A percentile compares a stretch with the other conserved stretches of the same genome.
Conservation (phyloP, 2,888 invertebrate genomes). For the Caenorhabditis japonica region DNA sequence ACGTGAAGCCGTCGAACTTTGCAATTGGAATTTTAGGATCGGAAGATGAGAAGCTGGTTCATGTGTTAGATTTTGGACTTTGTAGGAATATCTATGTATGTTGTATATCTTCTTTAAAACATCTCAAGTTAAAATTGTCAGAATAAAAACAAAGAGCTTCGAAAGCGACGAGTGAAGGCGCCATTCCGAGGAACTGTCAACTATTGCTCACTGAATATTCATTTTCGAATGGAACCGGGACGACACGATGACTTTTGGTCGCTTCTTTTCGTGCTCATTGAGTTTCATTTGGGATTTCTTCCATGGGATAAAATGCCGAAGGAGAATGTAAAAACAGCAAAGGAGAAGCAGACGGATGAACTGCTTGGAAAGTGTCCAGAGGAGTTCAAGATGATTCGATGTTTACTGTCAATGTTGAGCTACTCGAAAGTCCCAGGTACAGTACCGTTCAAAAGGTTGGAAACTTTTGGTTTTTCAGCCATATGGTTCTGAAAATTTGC, state of each 20-base stretch:
- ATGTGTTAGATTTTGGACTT: slow-evolving; percentile 47
- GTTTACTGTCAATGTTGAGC: slow-evolving; percentile 7
- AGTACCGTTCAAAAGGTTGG: too few relatives aligned
- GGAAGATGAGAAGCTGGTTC: slow-evolving; percentile 32
- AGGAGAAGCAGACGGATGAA: slow-evolving; percentile 37
- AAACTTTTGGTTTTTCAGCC: too few relatives aligned
- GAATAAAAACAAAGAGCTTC: slow-evolving; percentile 38
- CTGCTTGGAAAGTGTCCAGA: slow-evolving; percentile 39
- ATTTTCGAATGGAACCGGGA: slow-evolving; percentile 42
- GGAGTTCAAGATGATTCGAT: slow-evolving; percentile 31
- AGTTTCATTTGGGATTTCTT: slow-evolving; percentile 32
- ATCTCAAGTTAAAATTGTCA: background rate
- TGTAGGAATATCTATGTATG: slow-evolving; percentile 37
- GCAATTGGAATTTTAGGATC: slow-evolving; percentile 40
- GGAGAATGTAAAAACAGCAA: slow-evolving; percentile 34
- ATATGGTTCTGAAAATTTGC: too few relatives aligned
- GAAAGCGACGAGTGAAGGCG: slow-evolving; percentile 40
- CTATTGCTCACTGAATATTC: slow-evolving; percentile 47
- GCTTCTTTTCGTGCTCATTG: slow-evolving; percentile 46
- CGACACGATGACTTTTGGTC: slow-evolving; percentile 48
- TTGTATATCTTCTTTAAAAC: background rate
- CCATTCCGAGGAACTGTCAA: slow-evolving; percentile 41
- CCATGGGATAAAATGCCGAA: slow-evolving; percentile 49
- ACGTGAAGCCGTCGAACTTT: slow-evolving; percentile 52
- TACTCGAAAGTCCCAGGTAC: slow-evolving; percentile 34